A percentile compares a stretch with the other conserved stretches of the same genome.
phyloP scores from a whole-genome alignment of 2,113 vertebrate genomes.

The Trinectes maculatus region DNA sequence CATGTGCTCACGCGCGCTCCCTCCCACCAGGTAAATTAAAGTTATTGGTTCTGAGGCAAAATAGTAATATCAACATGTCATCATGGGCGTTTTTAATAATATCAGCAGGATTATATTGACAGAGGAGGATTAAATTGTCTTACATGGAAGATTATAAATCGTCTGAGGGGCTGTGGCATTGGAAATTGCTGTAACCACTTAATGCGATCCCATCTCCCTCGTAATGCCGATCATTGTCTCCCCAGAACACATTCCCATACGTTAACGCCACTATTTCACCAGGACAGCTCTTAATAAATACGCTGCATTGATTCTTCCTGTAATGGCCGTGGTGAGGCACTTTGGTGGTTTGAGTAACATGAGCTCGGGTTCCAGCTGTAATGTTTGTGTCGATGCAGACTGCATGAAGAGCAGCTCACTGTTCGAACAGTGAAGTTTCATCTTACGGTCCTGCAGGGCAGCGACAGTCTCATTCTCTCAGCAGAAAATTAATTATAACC shows the following conservation, averaged over 20 bases:
- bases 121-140: constrained; percentile 66
- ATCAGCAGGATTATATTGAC: constrained; percentile 73
- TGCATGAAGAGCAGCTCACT: background rate
- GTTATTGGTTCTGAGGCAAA: constrained; percentile 65
- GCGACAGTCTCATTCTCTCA: constrained; percentile 3
- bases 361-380: background rate
- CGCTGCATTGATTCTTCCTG: constrained; percentile 32
- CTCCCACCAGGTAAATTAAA: constrained; percentile 68
- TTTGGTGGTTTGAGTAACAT: constrained; percentile 15
- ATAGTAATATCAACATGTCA: constrained; percentile 67
- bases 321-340: background rate
- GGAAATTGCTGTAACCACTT: constrained; percentile 57
- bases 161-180: constrained; percentile 35
- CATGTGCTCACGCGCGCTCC: constrained; percentile 1
- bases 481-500: constrained; percentile 17
- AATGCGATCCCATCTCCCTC: constrained; percentile 37
- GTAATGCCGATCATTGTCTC: constrained; percentile 33
- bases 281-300: constrained; percentile 42
- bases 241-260: constrained; percentile 34
- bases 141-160: constrained; percentile 62
- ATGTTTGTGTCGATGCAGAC: background rate
- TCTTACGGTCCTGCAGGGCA: constrained; percentile 2
- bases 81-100: constrained; percentile 65
- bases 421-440: background rate
- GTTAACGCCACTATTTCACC: constrained; percentile 32